A percentile compares a stretch with the other conserved stretches of the same genome.
phyloP scores from a whole-genome alignment of 2,797 vertebrate species.

The Gymnothorax javanicus region DNA sequence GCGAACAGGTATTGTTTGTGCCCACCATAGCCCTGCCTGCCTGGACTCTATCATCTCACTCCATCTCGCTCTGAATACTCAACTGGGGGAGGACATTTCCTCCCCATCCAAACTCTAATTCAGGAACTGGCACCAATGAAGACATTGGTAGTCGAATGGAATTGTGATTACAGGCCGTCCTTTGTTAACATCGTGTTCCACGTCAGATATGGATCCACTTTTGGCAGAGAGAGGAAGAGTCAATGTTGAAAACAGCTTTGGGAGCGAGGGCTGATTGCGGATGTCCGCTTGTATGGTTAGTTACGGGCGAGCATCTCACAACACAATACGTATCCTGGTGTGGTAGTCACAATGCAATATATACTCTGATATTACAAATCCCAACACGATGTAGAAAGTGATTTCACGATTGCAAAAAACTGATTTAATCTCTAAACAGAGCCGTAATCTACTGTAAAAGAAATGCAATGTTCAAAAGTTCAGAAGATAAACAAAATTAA shows the following conservation, averaged over 20 bases:
- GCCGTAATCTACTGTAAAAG: no score
- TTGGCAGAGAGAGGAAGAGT: not conserved
- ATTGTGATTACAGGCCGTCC: conserved; percentile 67
- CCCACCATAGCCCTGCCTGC: conserved; percentile 37
- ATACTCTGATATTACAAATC: no score
- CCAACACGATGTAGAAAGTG: no score
- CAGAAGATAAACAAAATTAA: no score
- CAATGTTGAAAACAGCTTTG: not conserved
- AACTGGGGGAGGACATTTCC: conserved; percentile 55
- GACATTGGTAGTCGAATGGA: conserved; percentile 64
- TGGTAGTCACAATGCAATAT: no score
- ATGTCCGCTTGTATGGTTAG: not conserved
- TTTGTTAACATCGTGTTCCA: conserved; percentile 69
- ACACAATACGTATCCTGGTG: no score
- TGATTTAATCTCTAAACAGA: no score
- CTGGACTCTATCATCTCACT: conserved; percentile 53
- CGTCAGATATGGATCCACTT: conserved; percentile 69
- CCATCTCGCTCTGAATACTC: conserved; percentile 55
- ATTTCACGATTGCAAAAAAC: no score
- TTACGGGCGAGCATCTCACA: no score
- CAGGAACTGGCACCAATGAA: conserved; percentile 67
- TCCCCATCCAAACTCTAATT: conserved; percentile 62
- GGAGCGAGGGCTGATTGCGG: not conserved
- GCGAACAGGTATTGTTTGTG: conserved; percentile 47
- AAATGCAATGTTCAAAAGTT: no score